Evolutionary conservation across 2,797 vertebrate genomes (phyloP).

Genomic region (Tapirus indicus): DNA sequence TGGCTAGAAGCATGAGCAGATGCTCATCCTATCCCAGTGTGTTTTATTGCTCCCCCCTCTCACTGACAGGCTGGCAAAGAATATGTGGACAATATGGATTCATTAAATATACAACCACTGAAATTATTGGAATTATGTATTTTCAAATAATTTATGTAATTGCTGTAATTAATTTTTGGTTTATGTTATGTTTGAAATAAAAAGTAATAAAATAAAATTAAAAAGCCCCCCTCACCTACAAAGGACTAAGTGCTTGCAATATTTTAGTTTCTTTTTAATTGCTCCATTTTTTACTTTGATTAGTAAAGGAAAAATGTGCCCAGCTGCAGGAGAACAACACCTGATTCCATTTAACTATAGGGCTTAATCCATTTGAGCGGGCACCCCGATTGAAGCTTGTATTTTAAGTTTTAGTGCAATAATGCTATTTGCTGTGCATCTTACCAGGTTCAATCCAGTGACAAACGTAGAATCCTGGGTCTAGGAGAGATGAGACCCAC

Average conservation of each 20-base stretch:
- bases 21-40: background rate
- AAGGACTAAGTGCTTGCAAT: conserved; percentile 38
- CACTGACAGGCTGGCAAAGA: background rate
- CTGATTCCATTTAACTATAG: background rate
- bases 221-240: background rate
- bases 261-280: conserved; percentile 62
- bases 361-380: too few species aligned
- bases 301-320: background rate
- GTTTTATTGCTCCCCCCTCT: background rate
- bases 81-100: background rate
- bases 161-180: conserved; percentile 67
- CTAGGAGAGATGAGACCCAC: background rate
- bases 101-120: background rate
- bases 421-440: fast-evolving
- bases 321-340: background rate
- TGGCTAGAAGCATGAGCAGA: background rate
- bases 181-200: conserved; percentile 70
- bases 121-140: conserved; percentile 29
- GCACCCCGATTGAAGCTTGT: background rate
- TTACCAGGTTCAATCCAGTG: background rate
- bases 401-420: background rate
- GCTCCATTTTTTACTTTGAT: conserved; percentile 45
- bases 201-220: conserved; percentile 70
- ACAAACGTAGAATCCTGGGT: fast-evolving
- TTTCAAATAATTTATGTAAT: conserved; percentile 67